Evolutionary conservation across 2,888 invertebrate species (phyloP).

Genomic region (Erebia ligea): DNA sequence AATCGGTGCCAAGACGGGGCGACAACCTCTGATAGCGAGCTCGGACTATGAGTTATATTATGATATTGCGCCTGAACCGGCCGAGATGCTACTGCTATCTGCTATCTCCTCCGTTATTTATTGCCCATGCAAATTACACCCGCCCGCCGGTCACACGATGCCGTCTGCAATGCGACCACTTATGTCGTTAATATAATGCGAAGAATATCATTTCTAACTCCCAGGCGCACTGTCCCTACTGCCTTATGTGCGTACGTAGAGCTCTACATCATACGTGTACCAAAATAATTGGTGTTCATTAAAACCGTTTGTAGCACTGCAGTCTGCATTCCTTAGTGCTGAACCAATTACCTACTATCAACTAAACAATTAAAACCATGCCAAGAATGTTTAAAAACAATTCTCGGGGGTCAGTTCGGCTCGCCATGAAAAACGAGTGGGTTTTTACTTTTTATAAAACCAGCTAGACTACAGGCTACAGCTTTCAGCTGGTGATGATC

Average conservation of each 20-base stretch:
- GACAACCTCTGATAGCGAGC: slow-evolving; percentile 72
- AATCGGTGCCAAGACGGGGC: slow-evolving; percentile 67
- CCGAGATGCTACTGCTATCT: slow-evolving; percentile 58
- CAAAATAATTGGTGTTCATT: slow-evolving; percentile 21
- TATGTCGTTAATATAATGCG: slow-evolving; percentile 41
- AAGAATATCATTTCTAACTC: slow-evolving; percentile 26
- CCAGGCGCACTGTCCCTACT: slow-evolving; percentile 1
- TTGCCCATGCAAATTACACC: slow-evolving; percentile 68
- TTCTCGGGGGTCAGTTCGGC: not conserved
- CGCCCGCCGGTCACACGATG: slow-evolving; percentile 53
- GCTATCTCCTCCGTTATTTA: slow-evolving; percentile 72
- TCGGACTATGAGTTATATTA: slow-evolving; percentile 44
- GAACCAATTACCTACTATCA: not conserved
- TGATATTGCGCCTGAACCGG: slow-evolving; percentile 55
- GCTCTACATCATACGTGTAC: not conserved
- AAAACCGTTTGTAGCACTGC: slow-evolving; percentile 11
- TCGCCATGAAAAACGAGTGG: too few species aligned
- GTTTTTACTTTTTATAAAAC: too few species aligned
- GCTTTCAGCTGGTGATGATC: not conserved
- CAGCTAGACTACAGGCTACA: not conserved
- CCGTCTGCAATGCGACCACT: slow-evolving; percentile 44
- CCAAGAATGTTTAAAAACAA: not conserved
- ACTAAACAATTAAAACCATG: slow-evolving; percentile 2
- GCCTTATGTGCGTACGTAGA: slow-evolving; percentile 5
- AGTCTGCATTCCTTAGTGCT: slow-evolving; percentile 9